Conservation (phyloP, 30 jellyfish, hydroid and myxozoan species). For the Nemopilema nomurai region DNA sequence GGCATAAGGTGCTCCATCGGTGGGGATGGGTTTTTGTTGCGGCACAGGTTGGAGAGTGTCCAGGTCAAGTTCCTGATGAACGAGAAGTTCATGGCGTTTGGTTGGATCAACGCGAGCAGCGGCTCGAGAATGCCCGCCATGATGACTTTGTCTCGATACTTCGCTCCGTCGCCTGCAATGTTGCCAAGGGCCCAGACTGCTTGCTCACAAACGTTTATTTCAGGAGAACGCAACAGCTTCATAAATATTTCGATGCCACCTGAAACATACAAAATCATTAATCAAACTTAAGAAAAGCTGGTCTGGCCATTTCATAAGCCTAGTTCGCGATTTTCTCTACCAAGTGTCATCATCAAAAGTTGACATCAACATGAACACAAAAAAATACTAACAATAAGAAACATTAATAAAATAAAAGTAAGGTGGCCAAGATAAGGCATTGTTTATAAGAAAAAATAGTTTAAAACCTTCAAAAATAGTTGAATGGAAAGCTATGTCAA, state of each 20-base stretch:
- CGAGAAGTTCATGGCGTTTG: conserved; percentile 70
- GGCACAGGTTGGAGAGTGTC: conserved; percentile 95
- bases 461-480: no score
- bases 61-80: conserved; percentile 91
- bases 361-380: no score
- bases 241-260: conserved; percentile 90
- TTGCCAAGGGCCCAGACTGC: conserved; percentile 99
- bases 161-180: conserved; percentile 99
- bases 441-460: no score
- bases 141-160: conserved; percentile 86
- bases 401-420: no score
- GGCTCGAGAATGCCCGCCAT: conserved; percentile 83
- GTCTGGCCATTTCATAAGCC: no score
- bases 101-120: conserved; percentile 76
- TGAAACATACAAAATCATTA: background rate
- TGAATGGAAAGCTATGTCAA: no score
- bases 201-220: conserved; percentile 88
- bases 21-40: conserved; percentile 98
- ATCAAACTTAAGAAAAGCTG: background rate
- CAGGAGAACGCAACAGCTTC: conserved; percentile 73
- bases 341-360: no score
- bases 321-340: no score
- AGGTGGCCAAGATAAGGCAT: no score
- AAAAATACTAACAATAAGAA: no score
- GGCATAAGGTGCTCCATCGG: conserved; percentile 72